These are phyloP conservation scores for Rhodophaea formosa DNA, from an alignment of 2,888 invertebrate species.

Conservation along the genomic window DNA sequence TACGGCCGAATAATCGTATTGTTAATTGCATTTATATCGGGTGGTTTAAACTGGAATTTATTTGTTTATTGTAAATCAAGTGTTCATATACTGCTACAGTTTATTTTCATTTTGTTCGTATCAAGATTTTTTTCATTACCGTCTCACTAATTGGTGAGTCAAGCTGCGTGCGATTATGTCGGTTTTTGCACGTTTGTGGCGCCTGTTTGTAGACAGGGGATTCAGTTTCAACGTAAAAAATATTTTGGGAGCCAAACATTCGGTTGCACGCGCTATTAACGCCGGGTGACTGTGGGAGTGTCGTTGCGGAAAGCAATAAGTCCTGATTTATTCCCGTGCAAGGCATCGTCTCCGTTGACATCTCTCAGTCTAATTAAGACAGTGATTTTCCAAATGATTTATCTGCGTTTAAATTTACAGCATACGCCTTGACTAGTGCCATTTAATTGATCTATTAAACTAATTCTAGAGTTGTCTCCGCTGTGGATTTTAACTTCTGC, in stretches of 20 bases:
- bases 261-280: constrained; percentile 79
- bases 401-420: constrained; percentile 47
- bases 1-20: constrained; percentile 57
- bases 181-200: constrained; percentile 56
- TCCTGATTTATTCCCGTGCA: constrained; percentile 71
- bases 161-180: constrained; percentile 50
- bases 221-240: constrained; percentile 69
- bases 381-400: constrained; percentile 63
- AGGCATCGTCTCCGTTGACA: constrained; percentile 64
- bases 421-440: constrained; percentile 28
- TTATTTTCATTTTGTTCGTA: constrained; percentile 8
- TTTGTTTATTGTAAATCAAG: constrained; percentile 41
- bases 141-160: constrained; percentile 52
- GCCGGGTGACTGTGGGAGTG: constrained; percentile 72
- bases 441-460: constrained; percentile 38
- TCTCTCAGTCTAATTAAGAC: constrained; percentile 71
- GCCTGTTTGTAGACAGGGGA: constrained; percentile 53
- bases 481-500: constrained; percentile 8
- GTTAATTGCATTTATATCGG: constrained; percentile 57
- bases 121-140: constrained; percentile 9
- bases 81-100: constrained; percentile 42
- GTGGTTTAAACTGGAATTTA: constrained; percentile 45
- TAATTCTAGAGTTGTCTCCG: constrained; percentile 22
- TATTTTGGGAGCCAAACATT: constrained; percentile 53
- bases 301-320: constrained; percentile 74